These are phyloP conservation scores for Drosophila bunnanda DNA, from an alignment of 2,888 invertebrate species.

Conservation along the genomic window DNA sequence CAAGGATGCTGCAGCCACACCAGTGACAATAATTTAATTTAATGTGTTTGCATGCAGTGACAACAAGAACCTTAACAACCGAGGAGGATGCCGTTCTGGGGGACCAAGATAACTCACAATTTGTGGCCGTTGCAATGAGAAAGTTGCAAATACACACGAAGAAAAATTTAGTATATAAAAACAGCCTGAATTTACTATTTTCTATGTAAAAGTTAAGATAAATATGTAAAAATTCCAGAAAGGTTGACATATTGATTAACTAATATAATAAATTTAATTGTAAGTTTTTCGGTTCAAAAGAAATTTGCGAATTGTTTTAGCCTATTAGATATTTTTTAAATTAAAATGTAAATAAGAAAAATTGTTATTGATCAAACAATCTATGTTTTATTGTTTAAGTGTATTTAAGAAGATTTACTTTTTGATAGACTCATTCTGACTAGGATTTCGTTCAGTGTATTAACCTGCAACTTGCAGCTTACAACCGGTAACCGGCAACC, in stretches of 20 bases:
- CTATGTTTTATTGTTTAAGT: neutral
- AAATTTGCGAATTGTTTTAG: too few relatives aligned
- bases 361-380: neutral
- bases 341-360: neutral
- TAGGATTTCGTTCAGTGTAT: neutral
- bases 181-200: neutral
- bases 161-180: too few relatives aligned
- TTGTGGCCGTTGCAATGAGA: constrained; percentile 66
- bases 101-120: constrained; percentile 74
- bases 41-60: constrained; percentile 78
- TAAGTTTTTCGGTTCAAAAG: too few relatives aligned
- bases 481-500: constrained; percentile 17
- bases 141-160: neutral
- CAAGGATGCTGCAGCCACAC: constrained; percentile 40
- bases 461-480: neutral
- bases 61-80: constrained; percentile 32
- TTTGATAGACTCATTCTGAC: neutral
- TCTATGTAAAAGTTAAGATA: too few relatives aligned
- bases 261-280: neutral
- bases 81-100: constrained; percentile 49
- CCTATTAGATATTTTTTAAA: too few relatives aligned
- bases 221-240: neutral
- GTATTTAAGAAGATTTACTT: neutral
- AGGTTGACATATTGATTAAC: neutral
- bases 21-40: constrained; percentile 79